A percentile compares a stretch with the other conserved stretches of the same genome.
Evolutionary conservation across 2,888 invertebrate genomes (phyloP).

Genomic region (Cantharis nigra): DNA sequence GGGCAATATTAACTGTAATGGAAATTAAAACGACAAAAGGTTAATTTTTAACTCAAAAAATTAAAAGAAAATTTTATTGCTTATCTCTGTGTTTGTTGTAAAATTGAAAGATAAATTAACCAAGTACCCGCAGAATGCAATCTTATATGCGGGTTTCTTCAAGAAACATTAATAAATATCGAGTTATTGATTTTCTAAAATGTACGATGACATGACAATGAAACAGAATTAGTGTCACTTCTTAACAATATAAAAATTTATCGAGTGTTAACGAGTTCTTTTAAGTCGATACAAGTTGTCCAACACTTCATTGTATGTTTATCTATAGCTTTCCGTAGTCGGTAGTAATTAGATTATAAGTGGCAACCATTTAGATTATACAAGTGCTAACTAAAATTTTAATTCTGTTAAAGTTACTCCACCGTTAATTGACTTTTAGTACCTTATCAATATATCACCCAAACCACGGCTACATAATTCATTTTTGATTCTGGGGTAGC

Average conservation of each 20-base stretch:
- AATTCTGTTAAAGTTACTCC: not conserved
- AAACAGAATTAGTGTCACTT: slow-evolving; percentile 26
- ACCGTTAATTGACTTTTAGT: not conserved
- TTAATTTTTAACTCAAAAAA: not conserved
- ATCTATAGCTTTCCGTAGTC: not conserved
- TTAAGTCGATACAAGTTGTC: not conserved
- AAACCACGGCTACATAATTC: not conserved
- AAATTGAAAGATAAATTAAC: not conserved
- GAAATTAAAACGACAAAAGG: not conserved
- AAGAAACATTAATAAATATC: slow-evolving; percentile 22
- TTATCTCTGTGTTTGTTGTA: not conserved
- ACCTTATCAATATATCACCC: not conserved
- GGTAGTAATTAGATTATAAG: not conserved
- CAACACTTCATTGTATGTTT: not conserved
- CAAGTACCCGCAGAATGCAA: slow-evolving; percentile 15
- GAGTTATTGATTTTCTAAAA: slow-evolving; percentile 24
- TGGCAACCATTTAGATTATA: not conserved
- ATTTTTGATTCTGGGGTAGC: not conserved
- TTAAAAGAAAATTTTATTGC: not conserved
- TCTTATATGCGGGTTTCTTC: slow-evolving; percentile 18
- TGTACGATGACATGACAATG: slow-evolving; percentile 26
- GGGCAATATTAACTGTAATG: not conserved
- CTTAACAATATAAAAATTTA: slow-evolving; percentile 26
- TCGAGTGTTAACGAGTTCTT: slow-evolving; percentile 5
- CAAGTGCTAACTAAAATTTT: not conserved